Base-by-base conservation (phyloP, 53 echinoderm and acorn worm genomes). In the Mesocentrotus franciscanus region DNA sequence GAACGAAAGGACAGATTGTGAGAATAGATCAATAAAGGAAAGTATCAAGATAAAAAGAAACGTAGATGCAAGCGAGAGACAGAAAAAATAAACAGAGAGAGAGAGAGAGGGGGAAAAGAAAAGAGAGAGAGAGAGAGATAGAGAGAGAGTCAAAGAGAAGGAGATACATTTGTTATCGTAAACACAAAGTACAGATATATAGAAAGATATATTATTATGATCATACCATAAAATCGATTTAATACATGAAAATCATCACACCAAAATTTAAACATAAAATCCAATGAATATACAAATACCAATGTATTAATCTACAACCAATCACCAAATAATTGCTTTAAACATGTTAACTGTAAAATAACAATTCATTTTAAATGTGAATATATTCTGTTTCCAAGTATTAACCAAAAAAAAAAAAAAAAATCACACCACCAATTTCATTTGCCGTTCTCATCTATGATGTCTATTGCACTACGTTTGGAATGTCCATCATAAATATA, bases 201-300 rank as follows among this genome's bases (percentile, higher is more conserved):
- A 33, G 15, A 32, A 76, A 76, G 76, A 29, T 29, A 30, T 0
- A 13, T 1, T 6, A 39, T 20, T 15, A 39, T 81, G 17, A 87
- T 87, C 87, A n/a, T 58, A 87, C 56, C 59, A 87, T 56, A 81
- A 87, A 75, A 87, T 87, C 58, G 58, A 87, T 87, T 87, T 87
- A 87, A 87, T 87, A 87, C 87, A 58, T 56, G 58, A 87, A 57
- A 87, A 58, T 87, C 57, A 87, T 58, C 87, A 87, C 87, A 87
- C 58, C 58, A 87, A 87, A 87, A 87, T 58, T 56, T 29, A 87
- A 87, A 87, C 87, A 29, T 87, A 87, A 87, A 87, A 87, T 87
- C 58, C 58, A 58, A 87, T 87, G n/a, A 87, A 87, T 58, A 87
- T 87, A 87, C 87, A 58, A 57, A 85, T 85, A 85, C 85, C 58